A percentile compares a stretch with the other conserved stretches of the same genome.
phyloP scores from a whole-genome alignment of 2,888 invertebrate genomes.

The Diarsia dahlii region DNA sequence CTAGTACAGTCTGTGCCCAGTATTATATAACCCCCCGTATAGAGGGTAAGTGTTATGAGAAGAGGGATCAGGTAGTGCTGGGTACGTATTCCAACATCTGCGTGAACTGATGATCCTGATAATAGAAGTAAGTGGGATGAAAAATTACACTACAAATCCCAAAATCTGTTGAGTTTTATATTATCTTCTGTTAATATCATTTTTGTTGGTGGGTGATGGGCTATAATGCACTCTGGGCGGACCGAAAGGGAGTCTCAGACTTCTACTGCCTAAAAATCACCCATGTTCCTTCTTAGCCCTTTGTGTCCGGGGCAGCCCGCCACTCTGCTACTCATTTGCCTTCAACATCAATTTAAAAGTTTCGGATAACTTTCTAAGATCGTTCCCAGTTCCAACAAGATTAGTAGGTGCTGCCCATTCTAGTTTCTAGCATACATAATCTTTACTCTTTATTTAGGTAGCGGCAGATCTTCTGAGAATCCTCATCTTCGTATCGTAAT shows the following conservation, averaged over 20 bases:
- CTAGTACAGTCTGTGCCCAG: not conserved
- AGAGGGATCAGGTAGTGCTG: no score
- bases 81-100: not conserved
- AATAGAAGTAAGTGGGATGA: not conserved
- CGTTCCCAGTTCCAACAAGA: not conserved
- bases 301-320: no score
- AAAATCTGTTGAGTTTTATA: not conserved
- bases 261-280: no score
- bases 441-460: not conserved
- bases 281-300: no score
- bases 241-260: no score
- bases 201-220: no score
- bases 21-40: no score
- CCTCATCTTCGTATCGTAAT: constrained; percentile 8
- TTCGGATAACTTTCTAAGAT: not conserved
- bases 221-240: no score
- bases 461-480: constrained; percentile 20
- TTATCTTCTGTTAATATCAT: not conserved
- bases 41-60: no score
- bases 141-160: not conserved
- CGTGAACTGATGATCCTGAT: not conserved
- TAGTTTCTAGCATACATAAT: not conserved
- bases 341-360: not conserved
- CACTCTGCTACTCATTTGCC: not conserved
- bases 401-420: no score